These are phyloP conservation scores for Garrulus glandarius DNA, from an alignment of 2,797 vertebrate genomes.

Conservation along the genomic window DNA sequence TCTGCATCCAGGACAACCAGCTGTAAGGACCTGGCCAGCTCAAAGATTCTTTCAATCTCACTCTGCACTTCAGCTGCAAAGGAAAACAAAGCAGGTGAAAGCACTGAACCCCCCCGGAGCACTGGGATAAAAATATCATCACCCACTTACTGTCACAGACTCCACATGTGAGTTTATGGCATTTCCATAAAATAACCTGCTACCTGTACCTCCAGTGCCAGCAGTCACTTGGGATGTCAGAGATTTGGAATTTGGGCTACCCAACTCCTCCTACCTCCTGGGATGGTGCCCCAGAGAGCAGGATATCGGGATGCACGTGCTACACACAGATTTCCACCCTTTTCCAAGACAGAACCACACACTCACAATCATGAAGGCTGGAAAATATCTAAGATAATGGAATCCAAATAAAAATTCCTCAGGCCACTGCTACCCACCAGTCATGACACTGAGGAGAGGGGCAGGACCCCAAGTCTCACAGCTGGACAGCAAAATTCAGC, in stretches of 20 bases:
- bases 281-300: neutral
- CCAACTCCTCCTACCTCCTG: neutral
- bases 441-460: neutral
- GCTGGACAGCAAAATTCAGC: neutral
- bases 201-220: neutral
- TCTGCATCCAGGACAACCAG: slow-evolving; percentile 97
- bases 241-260: neutral
- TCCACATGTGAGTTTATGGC: neutral
- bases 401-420: neutral
- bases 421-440: neutral
- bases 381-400: neutral
- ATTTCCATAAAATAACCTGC: neutral
- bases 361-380: neutral
- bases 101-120: neutral
- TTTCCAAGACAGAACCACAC: neutral
- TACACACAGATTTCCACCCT: neutral
- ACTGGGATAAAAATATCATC: neutral
- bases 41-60: slow-evolving; percentile 97
- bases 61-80: slow-evolving; percentile 93
- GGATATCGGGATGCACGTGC: accelerated
- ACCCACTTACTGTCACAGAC: neutral
- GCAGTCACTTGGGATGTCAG: neutral
- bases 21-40: slow-evolving; percentile 93
- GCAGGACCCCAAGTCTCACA: neutral
- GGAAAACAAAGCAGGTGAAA: slow-evolving; percentile 1